These are phyloP conservation scores for Epinephelus lanceolatus DNA, from an alignment of 2,113 vertebrate species.

Conservation along the genomic window DNA sequence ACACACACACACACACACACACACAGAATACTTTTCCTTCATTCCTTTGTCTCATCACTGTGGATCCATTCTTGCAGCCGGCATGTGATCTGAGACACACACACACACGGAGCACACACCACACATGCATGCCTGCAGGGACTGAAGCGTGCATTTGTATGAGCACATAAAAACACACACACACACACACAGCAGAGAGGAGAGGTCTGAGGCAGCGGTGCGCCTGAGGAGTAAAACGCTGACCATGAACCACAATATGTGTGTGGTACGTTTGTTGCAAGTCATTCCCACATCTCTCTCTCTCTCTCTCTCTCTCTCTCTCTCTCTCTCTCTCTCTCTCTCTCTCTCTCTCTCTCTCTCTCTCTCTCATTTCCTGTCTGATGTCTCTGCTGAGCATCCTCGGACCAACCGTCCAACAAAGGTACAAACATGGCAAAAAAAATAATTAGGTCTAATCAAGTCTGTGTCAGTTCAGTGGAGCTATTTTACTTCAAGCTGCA, in stretches of 20 bases:
- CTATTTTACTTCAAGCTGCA: not conserved
- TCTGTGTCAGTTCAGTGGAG: not conserved
- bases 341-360: too few species aligned
- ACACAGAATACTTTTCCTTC: not conserved
- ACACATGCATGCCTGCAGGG: slow-evolving; percentile 11
- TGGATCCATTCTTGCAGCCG: slow-evolving; percentile 9
- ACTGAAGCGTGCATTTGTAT: not conserved
- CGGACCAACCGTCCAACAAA: too few species aligned
- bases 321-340: too few species aligned
- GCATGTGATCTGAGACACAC: slow-evolving; percentile 1
- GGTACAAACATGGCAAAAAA: not conserved
- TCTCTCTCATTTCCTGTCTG: not conserved
- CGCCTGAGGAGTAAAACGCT: not conserved
- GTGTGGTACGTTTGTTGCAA: not conserved
- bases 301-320: too few species aligned
- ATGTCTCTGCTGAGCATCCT: not conserved
- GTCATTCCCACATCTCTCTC: not conserved
- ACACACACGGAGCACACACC: not conserved
- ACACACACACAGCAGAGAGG: slow-evolving; percentile 1
- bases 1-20: not conserved
- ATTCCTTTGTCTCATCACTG: slow-evolving; percentile 55
- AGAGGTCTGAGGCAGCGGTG: not conserved
- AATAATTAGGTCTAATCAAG: not conserved
- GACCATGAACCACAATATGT: not conserved
- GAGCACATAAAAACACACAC: slow-evolving; percentile 6